Base-by-base conservation (phyloP, 2,888 invertebrate genomes). In the Julus scandinavius region DNA sequence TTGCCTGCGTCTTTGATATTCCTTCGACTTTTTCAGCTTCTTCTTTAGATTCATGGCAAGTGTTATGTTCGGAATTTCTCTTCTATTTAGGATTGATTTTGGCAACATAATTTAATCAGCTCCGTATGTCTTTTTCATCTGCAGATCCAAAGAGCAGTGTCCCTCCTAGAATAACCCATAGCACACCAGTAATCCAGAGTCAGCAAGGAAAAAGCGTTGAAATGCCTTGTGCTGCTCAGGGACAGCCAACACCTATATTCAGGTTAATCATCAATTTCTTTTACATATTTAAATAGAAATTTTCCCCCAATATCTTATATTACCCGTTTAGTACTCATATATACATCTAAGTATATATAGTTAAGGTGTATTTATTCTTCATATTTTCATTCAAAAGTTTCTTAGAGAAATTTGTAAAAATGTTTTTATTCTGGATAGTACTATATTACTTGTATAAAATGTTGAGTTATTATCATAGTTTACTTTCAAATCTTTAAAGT, bases 171-270 rank as follows among this genome's bases (percentile, higher is more conserved):
- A 87, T 89, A 29, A 89, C 89, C 6, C 88, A 89, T 45, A 89
- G 54, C 20, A 88, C 84, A 45, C 89, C 89, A 29, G 49, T 89
- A 49, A 87, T 89, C 29, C 87, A 88, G 85, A 86, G 72, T 85
- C 89, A 87, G 80, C 88, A 89, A 87, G 89, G 89, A 15, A 50
- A n/a, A 20, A 88, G 86, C 38, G 93, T 93, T 88, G 93, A 93
- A 3, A 90, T 93, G 88, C 93, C 93, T 87, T 93, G 93, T 91
- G 93, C 93, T 88, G 93, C 93, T 29, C 93, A 93, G 90, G 93
- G 93, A 54, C 92, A 92, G 89, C 93, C 93, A 40, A 92, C 93
- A 13, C 93, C 93, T 1, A 87, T 89, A 17, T 90, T 91, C 89
- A 89, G 90, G 90, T 91, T 89, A 89, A 40, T 85, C 13, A 6